A percentile compares a stretch with the other conserved stretches of the same genome.
Evolutionary conservation across 1,140 invertebrate species (phyloP).

Genomic region (Rhagoletis zephyria): DNA sequence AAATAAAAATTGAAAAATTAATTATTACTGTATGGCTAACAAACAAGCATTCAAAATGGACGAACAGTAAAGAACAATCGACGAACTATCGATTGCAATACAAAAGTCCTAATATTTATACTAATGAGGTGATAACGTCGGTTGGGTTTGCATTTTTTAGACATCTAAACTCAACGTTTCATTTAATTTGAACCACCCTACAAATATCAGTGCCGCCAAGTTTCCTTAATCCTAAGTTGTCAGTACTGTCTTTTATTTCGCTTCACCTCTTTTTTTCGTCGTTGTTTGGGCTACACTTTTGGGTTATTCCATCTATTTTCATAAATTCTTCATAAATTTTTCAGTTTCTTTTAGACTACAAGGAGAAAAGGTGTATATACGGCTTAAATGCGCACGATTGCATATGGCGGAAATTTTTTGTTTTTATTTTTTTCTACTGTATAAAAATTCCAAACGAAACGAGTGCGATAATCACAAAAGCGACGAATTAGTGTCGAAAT

Average conservation of each 20-base stretch:
- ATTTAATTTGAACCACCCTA: too few relatives aligned
- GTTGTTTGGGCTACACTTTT: not conserved
- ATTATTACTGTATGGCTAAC: too few relatives aligned
- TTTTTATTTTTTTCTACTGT: conserved; percentile 50
- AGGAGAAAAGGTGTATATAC: conserved; percentile 43
- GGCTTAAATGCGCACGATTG: conserved; percentile 44
- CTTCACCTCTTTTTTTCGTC: not conserved
- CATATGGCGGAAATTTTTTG: conserved; percentile 51
- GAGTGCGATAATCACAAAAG: conserved; percentile 10
- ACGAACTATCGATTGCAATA: too few relatives aligned
- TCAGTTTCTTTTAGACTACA: conserved; percentile 52
- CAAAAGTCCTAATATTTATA: too few relatives aligned
- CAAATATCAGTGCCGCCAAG: not conserved
- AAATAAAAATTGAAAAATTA: too few relatives aligned
- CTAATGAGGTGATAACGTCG: too few relatives aligned
- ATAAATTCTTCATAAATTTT: conserved; percentile 22
- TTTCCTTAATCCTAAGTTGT: not conserved
- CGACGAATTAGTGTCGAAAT: conserved; percentile 24
- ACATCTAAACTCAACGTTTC: too few relatives aligned
- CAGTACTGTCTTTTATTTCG: not conserved
- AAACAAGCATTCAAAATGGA: too few relatives aligned
- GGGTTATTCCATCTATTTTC: conserved; percentile 32
- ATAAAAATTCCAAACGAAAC: conserved; percentile 50
- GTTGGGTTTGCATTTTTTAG: too few relatives aligned
- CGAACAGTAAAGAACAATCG: too few relatives aligned